phyloP scores from a whole-genome alignment of 2,888 invertebrate genomes.

The Didymodactylos carnosus region DNA sequence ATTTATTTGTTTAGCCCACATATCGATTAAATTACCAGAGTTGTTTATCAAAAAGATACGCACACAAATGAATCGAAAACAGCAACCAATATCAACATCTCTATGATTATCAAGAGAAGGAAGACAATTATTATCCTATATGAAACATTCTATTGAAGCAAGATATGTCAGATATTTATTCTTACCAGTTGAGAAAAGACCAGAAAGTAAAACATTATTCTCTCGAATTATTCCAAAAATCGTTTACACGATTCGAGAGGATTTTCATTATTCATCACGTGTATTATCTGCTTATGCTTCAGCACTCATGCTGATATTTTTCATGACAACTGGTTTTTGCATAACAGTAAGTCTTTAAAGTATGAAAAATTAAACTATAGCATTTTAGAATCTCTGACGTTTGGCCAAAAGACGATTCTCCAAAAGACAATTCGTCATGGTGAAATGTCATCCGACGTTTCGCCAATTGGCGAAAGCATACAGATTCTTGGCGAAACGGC shows the following conservation, averaged over 20 bases:
- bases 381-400: too few relatives aligned
- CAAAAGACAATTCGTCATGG: too few relatives aligned
- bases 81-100: neutral
- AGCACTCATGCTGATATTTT: too few relatives aligned
- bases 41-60: neutral
- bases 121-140: neutral
- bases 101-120: neutral
- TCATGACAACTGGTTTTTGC: too few relatives aligned
- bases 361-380: too few relatives aligned
- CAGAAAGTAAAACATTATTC: conserved; percentile 19
- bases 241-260: neutral
- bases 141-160: neutral
- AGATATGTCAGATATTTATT: neutral
- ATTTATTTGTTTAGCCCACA: neutral
- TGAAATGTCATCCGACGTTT: too few relatives aligned
- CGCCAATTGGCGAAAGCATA: too few relatives aligned
- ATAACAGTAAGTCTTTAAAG: too few relatives aligned
- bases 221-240: neutral
- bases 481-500: too few relatives aligned
- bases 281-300: neutral
- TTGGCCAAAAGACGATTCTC: too few relatives aligned
- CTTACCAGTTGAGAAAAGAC: conserved; percentile 24
- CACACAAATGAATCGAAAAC: too few relatives aligned
- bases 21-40: neutral
- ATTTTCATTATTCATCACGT: neutral